Conservation (phyloP, 2,888 invertebrate species). For the Anodontia alba region DNA sequence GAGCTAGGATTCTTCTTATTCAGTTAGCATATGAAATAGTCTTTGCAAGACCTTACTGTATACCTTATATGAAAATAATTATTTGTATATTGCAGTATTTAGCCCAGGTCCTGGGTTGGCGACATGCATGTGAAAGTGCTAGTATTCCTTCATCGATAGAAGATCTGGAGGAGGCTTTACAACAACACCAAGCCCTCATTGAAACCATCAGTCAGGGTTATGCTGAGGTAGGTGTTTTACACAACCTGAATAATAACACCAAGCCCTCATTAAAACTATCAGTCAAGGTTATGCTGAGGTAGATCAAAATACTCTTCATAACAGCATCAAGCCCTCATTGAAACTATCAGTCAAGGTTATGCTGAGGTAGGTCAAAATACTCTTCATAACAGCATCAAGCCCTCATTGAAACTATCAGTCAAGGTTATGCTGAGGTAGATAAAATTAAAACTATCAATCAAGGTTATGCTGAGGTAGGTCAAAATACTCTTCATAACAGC, state of each 20-base stretch:
- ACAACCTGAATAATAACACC: slow-evolving; percentile 98
- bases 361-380: slow-evolving; percentile 95
- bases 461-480: slow-evolving; percentile 94
- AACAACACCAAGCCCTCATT: slow-evolving; percentile 96
- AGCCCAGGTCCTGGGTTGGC: slow-evolving; percentile 94
- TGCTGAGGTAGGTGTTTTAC: slow-evolving; percentile 91
- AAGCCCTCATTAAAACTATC: slow-evolving; percentile 98
- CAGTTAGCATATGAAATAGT: no score
- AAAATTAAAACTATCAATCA: no score
- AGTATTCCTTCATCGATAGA: slow-evolving; percentile 90
- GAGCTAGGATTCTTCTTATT: no score
- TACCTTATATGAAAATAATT: no score
- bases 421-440: slow-evolving; percentile 95
- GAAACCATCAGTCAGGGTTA: slow-evolving; percentile 99
- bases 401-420: slow-evolving; percentile 98
- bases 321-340: slow-evolving; percentile 96
- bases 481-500: slow-evolving; percentile 97
- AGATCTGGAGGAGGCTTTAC: slow-evolving; percentile 95
- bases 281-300: slow-evolving; percentile 96
- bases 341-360: slow-evolving; percentile 98
- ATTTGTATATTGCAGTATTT: slow-evolving; percentile 83
- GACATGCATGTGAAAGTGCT: slow-evolving; percentile 92
- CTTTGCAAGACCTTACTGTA: no score
- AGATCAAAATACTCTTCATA: slow-evolving; percentile 94
- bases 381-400: slow-evolving; percentile 97